These are phyloP conservation scores for Drosophila melanogaster DNA, from an alignment of 1,140 invertebrate genomes.

Conservation along the genomic window Release_6_plus_ISO1_MT NT_033779.5:13417501-13418000, in stretches of 20 bases:
- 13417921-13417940: constrained; percentile 21
- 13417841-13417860: constrained; percentile 10
- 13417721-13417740: constrained; percentile 64
- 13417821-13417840: constrained; percentile 12
- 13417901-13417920: constrained; percentile 44
- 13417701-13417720: constrained; percentile 48
- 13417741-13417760: constrained; percentile 70
- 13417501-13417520: constrained; percentile 51
- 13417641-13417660: constrained; percentile 62
- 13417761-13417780: constrained; percentile 54
- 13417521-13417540: constrained; percentile 46
- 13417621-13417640: constrained; percentile 29
- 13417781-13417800: constrained; percentile 74
- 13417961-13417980: constrained; percentile 42
- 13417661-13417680: constrained; percentile 58
- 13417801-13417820: constrained; percentile 78
- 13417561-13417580: constrained; percentile 8
- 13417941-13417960: constrained; percentile 35
- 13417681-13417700: constrained; percentile 36
- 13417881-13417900: constrained; percentile 18
- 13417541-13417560: constrained; percentile 7
- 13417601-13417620: constrained; percentile 31
- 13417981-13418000: constrained; percentile 68
- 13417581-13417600: constrained; percentile 69
- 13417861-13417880: neutral